Conservation (phyloP, 35 echinoderm and acorn worm genomes). For the Acanthaster planci region DNA sequence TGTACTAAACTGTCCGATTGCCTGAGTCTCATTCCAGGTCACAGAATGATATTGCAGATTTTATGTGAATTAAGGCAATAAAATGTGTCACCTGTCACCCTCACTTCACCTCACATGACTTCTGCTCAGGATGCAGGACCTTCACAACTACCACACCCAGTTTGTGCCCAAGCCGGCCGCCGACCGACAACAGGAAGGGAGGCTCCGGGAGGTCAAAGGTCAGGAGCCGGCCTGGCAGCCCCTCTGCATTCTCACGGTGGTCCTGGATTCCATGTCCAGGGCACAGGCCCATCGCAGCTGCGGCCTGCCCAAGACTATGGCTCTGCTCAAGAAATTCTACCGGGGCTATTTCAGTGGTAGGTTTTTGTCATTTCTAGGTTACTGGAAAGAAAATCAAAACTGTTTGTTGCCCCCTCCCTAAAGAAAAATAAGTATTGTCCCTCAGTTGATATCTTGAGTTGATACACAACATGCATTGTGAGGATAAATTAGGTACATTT, state of each 20-base stretch:
- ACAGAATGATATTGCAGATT: background rate
- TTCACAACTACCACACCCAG: slow-evolving; percentile 91
- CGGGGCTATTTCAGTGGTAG: slow-evolving; percentile 26
- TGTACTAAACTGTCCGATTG: too few species aligned
- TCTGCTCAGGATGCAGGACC: slow-evolving; percentile 48
- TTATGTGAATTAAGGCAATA: background rate
- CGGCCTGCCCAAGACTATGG: slow-evolving; percentile 85
- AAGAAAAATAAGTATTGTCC: too few species aligned
- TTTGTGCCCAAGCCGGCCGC: slow-evolving; percentile 65
- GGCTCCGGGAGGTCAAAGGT: slow-evolving; percentile 22
- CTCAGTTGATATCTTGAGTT: too few species aligned
- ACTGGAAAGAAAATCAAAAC: too few species aligned
- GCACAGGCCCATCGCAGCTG: slow-evolving; percentile 75
- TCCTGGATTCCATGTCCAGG: slow-evolving; percentile 80
- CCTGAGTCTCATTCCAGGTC: background rate
- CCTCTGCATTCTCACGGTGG: slow-evolving; percentile 75
- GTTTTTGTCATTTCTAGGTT: background rate
- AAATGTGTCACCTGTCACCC: background rate
- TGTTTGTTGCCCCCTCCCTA: too few species aligned
- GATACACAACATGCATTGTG: too few species aligned
- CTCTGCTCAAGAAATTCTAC: slow-evolving; percentile 59
- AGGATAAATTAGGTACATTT: too few species aligned
- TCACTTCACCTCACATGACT: slow-evolving; percentile 17
- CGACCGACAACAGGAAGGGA: slow-evolving; percentile 51
- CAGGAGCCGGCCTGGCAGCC: slow-evolving; percentile 68